Percentiles rank a stretch among this genome's conserved stretches.
Conservation (phyloP, 2,888 invertebrate species). For the Dermolepida albohirtum region DNA sequence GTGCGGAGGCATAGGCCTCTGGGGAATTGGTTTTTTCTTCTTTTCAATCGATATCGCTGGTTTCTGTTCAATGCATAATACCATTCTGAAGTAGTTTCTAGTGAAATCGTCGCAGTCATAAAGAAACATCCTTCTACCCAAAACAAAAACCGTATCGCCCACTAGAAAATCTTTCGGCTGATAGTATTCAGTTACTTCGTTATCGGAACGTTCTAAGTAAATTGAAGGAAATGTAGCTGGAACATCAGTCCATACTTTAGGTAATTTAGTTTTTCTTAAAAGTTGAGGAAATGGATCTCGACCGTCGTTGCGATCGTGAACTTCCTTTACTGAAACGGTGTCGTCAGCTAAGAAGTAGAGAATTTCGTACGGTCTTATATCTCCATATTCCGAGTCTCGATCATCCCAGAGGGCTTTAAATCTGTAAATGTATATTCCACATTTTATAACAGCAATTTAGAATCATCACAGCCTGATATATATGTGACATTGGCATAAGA, state of each 20-base stretch:
- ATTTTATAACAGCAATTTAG: not conserved
- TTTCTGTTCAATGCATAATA: slow-evolving; percentile 65
- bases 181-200: slow-evolving; percentile 82
- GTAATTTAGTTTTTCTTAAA: slow-evolving; percentile 80
- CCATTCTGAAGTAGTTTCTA: slow-evolving; percentile 73
- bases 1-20: slow-evolving; percentile 71
- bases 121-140: slow-evolving; percentile 79
- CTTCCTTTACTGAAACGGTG: slow-evolving; percentile 81
- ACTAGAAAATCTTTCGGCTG: slow-evolving; percentile 81
- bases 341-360: slow-evolving; percentile 86
- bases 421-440: slow-evolving; percentile 54
- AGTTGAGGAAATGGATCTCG: slow-evolving; percentile 82
- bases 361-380: slow-evolving; percentile 75
- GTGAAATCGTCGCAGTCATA: slow-evolving; percentile 86
- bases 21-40: slow-evolving; percentile 52
- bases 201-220: slow-evolving; percentile 76
- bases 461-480: not conserved
- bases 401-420: slow-evolving; percentile 79
- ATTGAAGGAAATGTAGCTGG: slow-evolving; percentile 73
- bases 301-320: slow-evolving; percentile 78
- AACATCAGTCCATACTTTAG: slow-evolving; percentile 69
- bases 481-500: no score
- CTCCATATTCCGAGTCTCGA: slow-evolving; percentile 70
- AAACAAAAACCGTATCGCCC: slow-evolving; percentile 77
- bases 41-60: slow-evolving; percentile 59